Percentiles rank a stretch among this genome's conserved stretches.
Evolutionary conservation across 2,888 invertebrate genomes (phyloP).

Genomic region (Calameuta filiformis): DNA sequence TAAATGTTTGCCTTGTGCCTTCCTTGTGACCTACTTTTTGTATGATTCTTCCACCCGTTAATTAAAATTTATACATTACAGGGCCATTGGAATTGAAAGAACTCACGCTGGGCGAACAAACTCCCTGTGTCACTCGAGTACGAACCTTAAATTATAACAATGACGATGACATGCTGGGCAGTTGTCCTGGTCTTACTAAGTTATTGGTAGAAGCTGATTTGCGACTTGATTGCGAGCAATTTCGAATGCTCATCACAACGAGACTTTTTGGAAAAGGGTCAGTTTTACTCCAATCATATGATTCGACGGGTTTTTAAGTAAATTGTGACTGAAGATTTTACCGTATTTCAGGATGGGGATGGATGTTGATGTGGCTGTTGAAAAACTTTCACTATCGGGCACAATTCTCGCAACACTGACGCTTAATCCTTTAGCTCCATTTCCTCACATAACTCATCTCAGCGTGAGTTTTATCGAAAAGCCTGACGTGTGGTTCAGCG

Average conservation of each 20-base stretch:
- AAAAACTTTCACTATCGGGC: slow-evolving; percentile 67
- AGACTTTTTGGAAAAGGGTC: slow-evolving; percentile 65
- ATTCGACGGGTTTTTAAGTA: not conserved
- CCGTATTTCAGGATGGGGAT: slow-evolving; percentile 64
- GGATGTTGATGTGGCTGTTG: slow-evolving; percentile 68
- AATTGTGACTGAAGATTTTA: not conserved
- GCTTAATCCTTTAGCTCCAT: slow-evolving; percentile 67
- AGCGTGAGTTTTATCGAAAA: slow-evolving; percentile 68
- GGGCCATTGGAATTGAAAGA: slow-evolving; percentile 66
- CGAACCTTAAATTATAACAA: slow-evolving; percentile 53
- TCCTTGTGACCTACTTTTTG: not conserved
- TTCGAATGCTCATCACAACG: slow-evolving; percentile 67
- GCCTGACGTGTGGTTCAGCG: slow-evolving; percentile 70
- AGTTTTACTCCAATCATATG: slow-evolving; percentile 20
- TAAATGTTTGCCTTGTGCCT: not conserved
- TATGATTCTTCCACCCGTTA: not conserved
- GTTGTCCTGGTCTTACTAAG: slow-evolving; percentile 48
- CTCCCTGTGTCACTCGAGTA: slow-evolving; percentile 57
- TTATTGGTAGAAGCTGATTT: slow-evolving; percentile 67
- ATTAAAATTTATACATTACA: slow-evolving; percentile 35
- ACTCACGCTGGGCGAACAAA: slow-evolving; percentile 66
- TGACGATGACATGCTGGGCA: slow-evolving; percentile 41
- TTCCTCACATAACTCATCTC: slow-evolving; percentile 68
- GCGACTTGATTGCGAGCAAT: slow-evolving; percentile 67
- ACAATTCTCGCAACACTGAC: slow-evolving; percentile 66